phyloP scores from a whole-genome alignment of 2,888 invertebrate species.

The Zonitis immaculata region DNA sequence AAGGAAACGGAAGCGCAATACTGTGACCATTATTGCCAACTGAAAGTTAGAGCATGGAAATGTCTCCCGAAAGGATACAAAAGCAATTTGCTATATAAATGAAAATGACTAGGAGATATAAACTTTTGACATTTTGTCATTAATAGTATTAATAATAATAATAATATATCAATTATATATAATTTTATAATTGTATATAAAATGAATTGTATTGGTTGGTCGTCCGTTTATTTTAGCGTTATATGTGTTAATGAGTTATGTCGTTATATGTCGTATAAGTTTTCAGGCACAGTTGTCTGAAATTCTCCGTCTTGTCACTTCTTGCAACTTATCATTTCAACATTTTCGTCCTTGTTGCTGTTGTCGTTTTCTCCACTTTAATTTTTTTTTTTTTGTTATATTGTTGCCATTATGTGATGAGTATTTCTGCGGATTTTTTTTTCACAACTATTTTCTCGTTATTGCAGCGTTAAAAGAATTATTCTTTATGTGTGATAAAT shows the following conservation, averaged over 20 bases:
- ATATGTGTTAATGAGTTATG: conserved; percentile 26
- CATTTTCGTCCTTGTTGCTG: conserved; percentile 20
- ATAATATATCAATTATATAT: neutral
- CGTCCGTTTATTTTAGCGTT: too few species aligned
- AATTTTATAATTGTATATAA: too few species aligned
- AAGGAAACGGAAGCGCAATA: conserved; percentile 30
- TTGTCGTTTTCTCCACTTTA: neutral
- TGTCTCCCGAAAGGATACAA: conserved; percentile 34
- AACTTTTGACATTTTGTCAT: conserved; percentile 29
- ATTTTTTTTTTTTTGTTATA: conserved; percentile 27
- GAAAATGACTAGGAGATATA: conserved; percentile 31
- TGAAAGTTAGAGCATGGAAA: conserved; percentile 34
- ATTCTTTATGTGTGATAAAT: conserved; percentile 31
- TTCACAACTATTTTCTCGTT: conserved; percentile 27
- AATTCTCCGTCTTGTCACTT: conserved; percentile 24
- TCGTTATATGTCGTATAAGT: conserved; percentile 20
- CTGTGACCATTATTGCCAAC: conserved; percentile 29
- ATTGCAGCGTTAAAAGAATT: conserved; percentile 34
- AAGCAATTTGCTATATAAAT: conserved; percentile 32
- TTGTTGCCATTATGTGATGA: conserved; percentile 21
- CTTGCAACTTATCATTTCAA: conserved; percentile 31
- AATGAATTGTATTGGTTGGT: too few species aligned
- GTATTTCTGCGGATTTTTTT: conserved; percentile 29
- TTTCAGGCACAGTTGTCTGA: conserved; percentile 29
- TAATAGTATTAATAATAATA: conserved; percentile 21